Conservation (phyloP, 2,113 vertebrate species). For the Macquaria ambigua region DNA sequence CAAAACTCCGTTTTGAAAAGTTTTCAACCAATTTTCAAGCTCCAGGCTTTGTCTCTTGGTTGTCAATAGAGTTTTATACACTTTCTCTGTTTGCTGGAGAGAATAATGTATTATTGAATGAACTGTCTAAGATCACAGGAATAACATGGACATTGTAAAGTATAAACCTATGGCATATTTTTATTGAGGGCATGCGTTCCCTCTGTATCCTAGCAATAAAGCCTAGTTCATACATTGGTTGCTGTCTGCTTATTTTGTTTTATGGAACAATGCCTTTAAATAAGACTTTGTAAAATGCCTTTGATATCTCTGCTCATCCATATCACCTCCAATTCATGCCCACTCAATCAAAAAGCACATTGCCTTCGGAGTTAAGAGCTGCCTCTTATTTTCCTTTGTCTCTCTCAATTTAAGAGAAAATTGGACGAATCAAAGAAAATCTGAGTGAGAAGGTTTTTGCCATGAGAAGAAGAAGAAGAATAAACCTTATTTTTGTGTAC, state of each 20-base stretch:
- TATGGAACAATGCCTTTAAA: slow-evolving; percentile 15
- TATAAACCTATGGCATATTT: not conserved
- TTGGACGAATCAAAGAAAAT: not conserved
- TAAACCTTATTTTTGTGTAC: not conserved
- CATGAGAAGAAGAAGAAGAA: slow-evolving; percentile 4
- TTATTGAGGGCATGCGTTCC: not conserved
- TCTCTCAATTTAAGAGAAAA: not conserved
- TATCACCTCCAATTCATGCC: not conserved
- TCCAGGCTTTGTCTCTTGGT: slow-evolving; percentile 24
- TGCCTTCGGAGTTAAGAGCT: not conserved
- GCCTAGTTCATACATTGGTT: not conserved
- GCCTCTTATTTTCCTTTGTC: not conserved
- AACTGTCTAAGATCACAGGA: slow-evolving; percentile 17
- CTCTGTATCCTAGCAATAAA: not conserved
- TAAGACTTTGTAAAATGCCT: slow-evolving; percentile 19
- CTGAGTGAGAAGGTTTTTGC: not conserved
- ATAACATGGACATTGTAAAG: not conserved
- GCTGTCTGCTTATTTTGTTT: slow-evolving; percentile 17
- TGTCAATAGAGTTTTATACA: not conserved
- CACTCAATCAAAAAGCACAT: slow-evolving; percentile 30
- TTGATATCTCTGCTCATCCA: slow-evolving; percentile 27
- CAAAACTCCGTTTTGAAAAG: not conserved
- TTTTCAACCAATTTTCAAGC: slow-evolving; percentile 21
- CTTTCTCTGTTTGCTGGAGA: slow-evolving; percentile 12
- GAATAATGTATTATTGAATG: slow-evolving; percentile 13